Base-by-base conservation (phyloP, 2,113 vertebrate species). In the Boulengeromyrus knoepffleri region DNA sequence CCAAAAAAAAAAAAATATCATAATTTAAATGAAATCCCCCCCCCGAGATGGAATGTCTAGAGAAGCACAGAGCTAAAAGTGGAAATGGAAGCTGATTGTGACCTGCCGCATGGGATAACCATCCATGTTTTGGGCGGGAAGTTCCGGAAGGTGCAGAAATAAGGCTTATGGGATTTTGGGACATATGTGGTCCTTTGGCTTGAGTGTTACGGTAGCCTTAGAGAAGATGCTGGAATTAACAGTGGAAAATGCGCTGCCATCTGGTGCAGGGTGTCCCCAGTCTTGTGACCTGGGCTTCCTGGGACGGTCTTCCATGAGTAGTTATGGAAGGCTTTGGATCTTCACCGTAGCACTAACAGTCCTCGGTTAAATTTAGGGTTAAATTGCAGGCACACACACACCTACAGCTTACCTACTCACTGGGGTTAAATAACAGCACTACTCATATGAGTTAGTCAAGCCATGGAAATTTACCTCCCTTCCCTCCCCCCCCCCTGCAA, bases 151-250 rank as follows among this genome's bases (percentile, higher is more conserved):
- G 84, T 89, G 85, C 89, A 66, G 74, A 83, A 62, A 46, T 62
- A 84, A 89, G 58, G 42, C 90, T 93, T 93, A 90, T 92, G 52
- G 80, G 89, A 88, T 92, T 90, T 90, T 91, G 36, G 88, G 74
- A 88, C 86, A 84, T 89, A 91, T 91, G 62, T 46, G 90, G 90
- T 89, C 88, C 31, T 90, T 85, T 24, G 45, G 83, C 83, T 70
- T 52, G 45, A 45, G 19, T 88, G 31, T 74, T 45, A 47, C 7
- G 7, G 62, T 31, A 15, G 39, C 62, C 66, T 70, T 66, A 24
- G 36, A 88, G 87, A 45, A n/a, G 56, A 88, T 42, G 36, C 74
- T 80, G 74, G 74, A 80, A 42, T 80, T 80, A 39, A 6, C 74
- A 19, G 19, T 15, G 36, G 74, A 80, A 42, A 70, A 70, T 31